Evolutionary conservation across 2,797 vertebrate species (phyloP).

Genomic region (Trichosurus vulpecula): DNA sequence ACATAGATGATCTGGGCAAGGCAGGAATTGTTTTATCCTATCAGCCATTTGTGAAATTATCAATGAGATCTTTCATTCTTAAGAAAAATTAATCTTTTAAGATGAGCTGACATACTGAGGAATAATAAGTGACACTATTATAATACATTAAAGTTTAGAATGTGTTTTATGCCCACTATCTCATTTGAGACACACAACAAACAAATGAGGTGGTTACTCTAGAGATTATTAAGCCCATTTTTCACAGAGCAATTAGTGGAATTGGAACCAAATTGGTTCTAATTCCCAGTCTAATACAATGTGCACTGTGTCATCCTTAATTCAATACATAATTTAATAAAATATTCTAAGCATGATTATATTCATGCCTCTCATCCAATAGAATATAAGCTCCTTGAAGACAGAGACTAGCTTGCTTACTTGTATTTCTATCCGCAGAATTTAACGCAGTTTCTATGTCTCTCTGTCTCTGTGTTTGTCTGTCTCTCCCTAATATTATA

Average conservation of each 20-base stretch:
- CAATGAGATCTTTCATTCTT: not conserved
- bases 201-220: not conserved
- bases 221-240: not conserved
- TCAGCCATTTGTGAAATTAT: not conserved
- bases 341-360: not conserved
- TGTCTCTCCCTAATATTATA: not conserved
- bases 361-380: not conserved
- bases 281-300: not conserved
- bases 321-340: not conserved
- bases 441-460: not conserved
- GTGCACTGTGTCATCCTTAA: not conserved
- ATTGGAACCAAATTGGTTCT: not conserved
- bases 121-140: not conserved
- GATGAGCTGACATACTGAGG: not conserved
- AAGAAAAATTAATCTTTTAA: not conserved
- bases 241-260: not conserved
- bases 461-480: rapidly evolving
- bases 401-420: not conserved
- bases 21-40: not conserved
- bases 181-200: not conserved
- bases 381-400: not conserved
- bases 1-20: not conserved
- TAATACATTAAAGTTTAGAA: not conserved
- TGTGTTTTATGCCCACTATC: not conserved
- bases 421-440: not conserved